A percentile compares a stretch with the other conserved stretches of the same genome.
phyloP scores from a whole-genome alignment of 2,113 vertebrate genomes.

The Zeus faber region DNA sequence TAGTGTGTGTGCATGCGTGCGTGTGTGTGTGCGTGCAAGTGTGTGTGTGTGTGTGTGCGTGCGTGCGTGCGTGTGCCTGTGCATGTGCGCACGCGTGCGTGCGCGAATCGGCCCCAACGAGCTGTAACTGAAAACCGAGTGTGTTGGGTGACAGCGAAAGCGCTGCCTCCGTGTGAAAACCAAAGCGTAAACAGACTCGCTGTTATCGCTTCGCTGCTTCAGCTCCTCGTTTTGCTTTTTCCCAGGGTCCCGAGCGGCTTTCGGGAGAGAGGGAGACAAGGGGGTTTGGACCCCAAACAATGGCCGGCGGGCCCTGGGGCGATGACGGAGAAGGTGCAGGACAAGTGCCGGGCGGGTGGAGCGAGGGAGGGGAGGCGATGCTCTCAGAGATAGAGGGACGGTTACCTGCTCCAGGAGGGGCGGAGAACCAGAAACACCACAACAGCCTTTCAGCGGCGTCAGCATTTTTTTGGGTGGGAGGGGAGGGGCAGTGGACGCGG shows the following conservation, averaged over 20 bases:
- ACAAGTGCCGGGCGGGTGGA: no score
- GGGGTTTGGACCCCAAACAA: conserved; percentile 57
- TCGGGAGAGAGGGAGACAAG: background rate
- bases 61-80: no score
- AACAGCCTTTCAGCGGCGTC: no score
- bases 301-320: conserved; percentile 41
- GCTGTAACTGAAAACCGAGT: background rate
- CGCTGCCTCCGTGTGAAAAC: conserved; percentile 14
- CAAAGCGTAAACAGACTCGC: conserved; percentile 41
- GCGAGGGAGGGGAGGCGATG: no score
- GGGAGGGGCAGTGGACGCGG: no score
- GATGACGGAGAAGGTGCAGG: conserved; percentile 45
- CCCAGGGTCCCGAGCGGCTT: conserved; percentile 8
- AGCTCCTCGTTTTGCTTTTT: conserved; percentile 46
- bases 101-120: no score
- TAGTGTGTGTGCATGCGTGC: no score
- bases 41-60: background rate
- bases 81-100: background rate
- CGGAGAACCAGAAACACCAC: no score
- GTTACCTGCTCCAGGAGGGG: no score
- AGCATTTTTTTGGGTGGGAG: no score
- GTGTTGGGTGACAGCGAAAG: conserved; percentile 1
- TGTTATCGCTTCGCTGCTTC: conserved; percentile 58
- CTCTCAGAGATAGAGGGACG: no score
- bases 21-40: conserved; percentile 27